phyloP scores from a whole-genome alignment of 2,888 invertebrate genomes.

The Mythimna loreyi region DNA sequence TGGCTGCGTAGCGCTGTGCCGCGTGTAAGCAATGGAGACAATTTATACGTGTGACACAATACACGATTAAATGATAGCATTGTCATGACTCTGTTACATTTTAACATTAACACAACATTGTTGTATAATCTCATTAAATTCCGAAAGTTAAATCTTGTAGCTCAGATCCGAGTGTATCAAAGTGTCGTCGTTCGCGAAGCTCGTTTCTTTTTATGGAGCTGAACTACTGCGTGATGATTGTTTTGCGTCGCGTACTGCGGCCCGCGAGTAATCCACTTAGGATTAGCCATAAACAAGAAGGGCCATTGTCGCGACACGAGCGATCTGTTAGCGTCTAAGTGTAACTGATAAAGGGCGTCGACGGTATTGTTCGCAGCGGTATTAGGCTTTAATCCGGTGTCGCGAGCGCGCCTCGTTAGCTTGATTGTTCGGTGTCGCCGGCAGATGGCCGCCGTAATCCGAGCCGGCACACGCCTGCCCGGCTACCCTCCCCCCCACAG shows the following conservation, averaged over 20 bases:
- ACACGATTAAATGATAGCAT: conserved; percentile 49
- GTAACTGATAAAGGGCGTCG: conserved; percentile 84
- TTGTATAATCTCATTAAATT: conserved; percentile 48
- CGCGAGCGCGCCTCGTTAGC: conserved; percentile 88
- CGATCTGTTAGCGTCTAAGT: conserved; percentile 88
- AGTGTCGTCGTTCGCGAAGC: conserved; percentile 42
- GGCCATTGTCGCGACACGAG: conserved; percentile 85
- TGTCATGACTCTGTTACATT: conserved; percentile 37
- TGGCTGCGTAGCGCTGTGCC: conserved; percentile 51
- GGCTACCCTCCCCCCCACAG: conserved; percentile 56
- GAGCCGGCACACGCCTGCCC: conserved; percentile 74
- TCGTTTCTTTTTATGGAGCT: conserved; percentile 56
- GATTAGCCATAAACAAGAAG: conserved; percentile 88
- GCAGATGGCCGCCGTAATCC: conserved; percentile 90
- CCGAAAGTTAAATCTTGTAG: conserved; percentile 25
- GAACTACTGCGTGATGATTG: conserved; percentile 60
- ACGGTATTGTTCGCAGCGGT: conserved; percentile 86
- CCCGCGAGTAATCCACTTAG: conserved; percentile 87
- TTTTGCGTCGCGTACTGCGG: conserved; percentile 69
- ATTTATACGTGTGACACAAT: conserved; percentile 57
- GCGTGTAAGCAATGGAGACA: conserved; percentile 62
- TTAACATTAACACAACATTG: conserved; percentile 47
- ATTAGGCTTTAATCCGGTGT: conserved; percentile 89
- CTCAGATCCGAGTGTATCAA: conserved; percentile 45
- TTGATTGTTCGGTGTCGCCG: conserved; percentile 87